Base-by-base conservation (phyloP, 2,888 invertebrate species). In the Noctua pronuba region DNA sequence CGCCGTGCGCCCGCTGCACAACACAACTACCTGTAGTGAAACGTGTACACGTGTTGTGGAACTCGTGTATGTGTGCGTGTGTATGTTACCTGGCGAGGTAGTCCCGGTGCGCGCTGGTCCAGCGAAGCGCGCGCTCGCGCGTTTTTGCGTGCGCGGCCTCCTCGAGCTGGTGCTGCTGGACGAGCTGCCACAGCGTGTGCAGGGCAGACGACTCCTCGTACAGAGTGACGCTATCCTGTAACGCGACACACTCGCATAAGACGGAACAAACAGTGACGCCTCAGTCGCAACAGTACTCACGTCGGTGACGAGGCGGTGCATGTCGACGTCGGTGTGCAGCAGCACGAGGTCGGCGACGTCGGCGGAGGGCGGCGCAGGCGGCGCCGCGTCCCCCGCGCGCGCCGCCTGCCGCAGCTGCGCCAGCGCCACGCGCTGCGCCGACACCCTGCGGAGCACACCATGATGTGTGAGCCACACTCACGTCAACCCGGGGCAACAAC, bases 171-270 rank as follows among this genome's bases (percentile, higher is more conserved):
- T 84, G 78, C 0, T 82, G 75, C 83, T 89, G 92, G 75, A 86
- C 90, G 52, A 90, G 85, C 80, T 87, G 86, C 86, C 90, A 90
- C 70, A 90, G 80, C 67, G 67, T 55, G 76, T 86, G 79, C 73
- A 92, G 86, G 70, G 87, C 87, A 49, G 84, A 78, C 49, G 86
- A 82, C 77, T 88, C 85, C 71, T 78, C 82, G 81, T 74, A 62
- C 31, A 66, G 44, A 11, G 69, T 38, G 31, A 75, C 38, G 35
- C 85, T 82, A 60, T 82, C 80, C 80, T 80, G 46, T 52, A 46
- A 52, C 6, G 52, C 18, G 24, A 60, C 35, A 31, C 11, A 1
- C 28, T 5, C 28, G 41, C 62, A 11, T 62, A 21, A 7, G 21
- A 16, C 62, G 62, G 13, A 3, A 24, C 24, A 4, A 3, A 52